Base-by-base conservation (phyloP, 2,797 vertebrate genomes). In the Eidolon dupreanum region DNA sequence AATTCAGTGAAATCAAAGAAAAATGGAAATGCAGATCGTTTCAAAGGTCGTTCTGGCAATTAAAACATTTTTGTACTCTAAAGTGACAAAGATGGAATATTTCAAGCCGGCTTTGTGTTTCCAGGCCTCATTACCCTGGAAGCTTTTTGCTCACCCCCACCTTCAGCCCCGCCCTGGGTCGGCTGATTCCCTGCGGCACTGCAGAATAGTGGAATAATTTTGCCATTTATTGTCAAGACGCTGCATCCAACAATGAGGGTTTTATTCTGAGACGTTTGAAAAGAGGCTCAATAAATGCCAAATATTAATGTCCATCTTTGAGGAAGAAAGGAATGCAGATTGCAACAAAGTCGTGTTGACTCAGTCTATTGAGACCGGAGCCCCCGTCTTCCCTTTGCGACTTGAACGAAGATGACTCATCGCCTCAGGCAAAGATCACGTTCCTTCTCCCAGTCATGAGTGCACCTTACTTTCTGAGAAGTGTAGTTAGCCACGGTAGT, bases 381-480 rank as follows among this genome's bases (percentile, higher is more conserved):
- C 28, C 57, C n/a, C 10, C 1, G 5, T 12, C 53, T 17, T 24
- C 19, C 46, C 11, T 46, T 8, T 17, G 15, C 33, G 8, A 0
- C 26, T 6, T 33, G 61, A 15, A 46, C 41, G 65, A 41, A 24
- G 8, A 0, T 15, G 55, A 10, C 16, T 65, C 38, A 4, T 0
- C 1, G 4, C 61, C 13, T 26, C 61, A 38, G 33, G 15, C 8
- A 1, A 8, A 81, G 38, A 26, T 4, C 22, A 1, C 3, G 0
- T 11, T 2, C 3, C 0, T 5, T 38, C 43, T 46, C 61, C 85
- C 31, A 0, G 0, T 33, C 31, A 4, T 4, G 1, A 10, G 16
- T 0, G 1, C 24, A 10, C 33, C 46, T 65, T 16, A 24, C 61
- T 53, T 43, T 31, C 8, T 2, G 15, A 59, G 78, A 2, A 4